A percentile compares a stretch with the other conserved stretches of the same genome.
Conservation (phyloP, 2,888 invertebrate genomes). For the Agrochola macilenta region DNA sequence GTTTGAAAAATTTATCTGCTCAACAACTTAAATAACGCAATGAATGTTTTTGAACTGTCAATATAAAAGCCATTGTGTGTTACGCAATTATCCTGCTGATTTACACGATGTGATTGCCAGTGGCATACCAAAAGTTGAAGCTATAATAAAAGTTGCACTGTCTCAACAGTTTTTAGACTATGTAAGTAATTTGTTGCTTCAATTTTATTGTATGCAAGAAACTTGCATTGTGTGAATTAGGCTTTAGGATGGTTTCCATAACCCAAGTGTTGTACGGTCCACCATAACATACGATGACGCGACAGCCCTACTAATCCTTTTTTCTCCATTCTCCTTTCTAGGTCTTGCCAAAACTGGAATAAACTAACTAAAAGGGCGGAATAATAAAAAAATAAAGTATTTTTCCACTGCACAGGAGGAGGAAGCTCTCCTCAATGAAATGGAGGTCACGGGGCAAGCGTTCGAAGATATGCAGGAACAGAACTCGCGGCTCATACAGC, state of each 20-base stretch:
- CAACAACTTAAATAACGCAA: too few relatives aligned
- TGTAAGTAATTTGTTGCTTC: neutral
- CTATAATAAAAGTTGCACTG: neutral
- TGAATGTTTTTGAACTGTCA: too few relatives aligned
- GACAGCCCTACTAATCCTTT: conserved; percentile 12
- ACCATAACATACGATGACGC: conserved; percentile 24
- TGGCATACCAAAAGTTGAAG: neutral
- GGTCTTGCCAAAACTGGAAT: conserved; percentile 53
- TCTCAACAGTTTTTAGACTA: neutral
- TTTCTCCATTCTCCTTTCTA: conserved; percentile 29
- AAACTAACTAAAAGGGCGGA: conserved; percentile 45
- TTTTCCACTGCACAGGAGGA: conserved; percentile 92
- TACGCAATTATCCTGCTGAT: too few relatives aligned
- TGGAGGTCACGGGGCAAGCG: conserved; percentile 99
- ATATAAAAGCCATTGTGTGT: too few relatives aligned
- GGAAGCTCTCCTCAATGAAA: conserved; percentile 98
- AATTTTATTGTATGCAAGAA: neutral
- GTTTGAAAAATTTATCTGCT: too few relatives aligned
- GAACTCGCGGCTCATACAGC: conserved; percentile 98
- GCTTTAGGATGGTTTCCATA: neutral
- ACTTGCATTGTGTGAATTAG: neutral
- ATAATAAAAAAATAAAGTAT: conserved; percentile 53
- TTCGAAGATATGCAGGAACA: conserved; percentile 99
- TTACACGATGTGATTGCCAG: neutral
- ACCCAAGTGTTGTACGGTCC: neutral